phyloP scores from a whole-genome alignment of 2,113 vertebrate species.

The Isurus oxyrinchus region DNA sequence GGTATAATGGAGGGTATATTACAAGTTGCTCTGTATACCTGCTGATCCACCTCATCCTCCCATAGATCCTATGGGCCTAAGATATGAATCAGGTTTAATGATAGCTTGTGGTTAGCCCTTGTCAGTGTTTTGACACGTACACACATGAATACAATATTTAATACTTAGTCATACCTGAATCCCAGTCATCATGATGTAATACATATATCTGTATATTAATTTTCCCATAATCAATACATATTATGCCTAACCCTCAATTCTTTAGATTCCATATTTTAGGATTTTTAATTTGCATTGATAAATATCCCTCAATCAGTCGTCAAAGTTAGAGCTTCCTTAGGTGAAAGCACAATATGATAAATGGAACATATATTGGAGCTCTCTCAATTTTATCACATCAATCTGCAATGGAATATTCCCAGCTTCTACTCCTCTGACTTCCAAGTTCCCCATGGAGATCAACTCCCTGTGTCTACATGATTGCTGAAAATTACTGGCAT shows the following conservation, averaged over 20 bases:
- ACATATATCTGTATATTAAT: background rate
- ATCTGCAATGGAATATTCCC: background rate
- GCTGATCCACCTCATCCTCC: too few relatives aligned
- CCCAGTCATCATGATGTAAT: background rate
- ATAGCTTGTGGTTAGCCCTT: background rate
- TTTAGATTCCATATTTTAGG: background rate
- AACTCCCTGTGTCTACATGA: background rate
- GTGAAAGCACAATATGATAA: background rate
- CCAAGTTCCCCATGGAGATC: background rate
- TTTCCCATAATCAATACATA: background rate
- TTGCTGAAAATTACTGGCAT: background rate
- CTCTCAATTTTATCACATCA: background rate
- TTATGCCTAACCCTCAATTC: background rate
- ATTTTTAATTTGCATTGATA: background rate
- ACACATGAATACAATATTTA: background rate
- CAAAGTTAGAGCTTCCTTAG: background rate
- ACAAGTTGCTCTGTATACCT: background rate
- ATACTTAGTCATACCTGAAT: background rate
- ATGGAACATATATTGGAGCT: background rate
- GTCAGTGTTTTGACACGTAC: background rate
- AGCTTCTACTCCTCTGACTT: background rate
- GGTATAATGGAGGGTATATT: background rate
- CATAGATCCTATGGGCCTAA: background rate
- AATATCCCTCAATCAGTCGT: background rate
- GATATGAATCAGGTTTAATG: background rate